A percentile compares a stretch with the other conserved stretches of the same genome.
phyloP scores from a whole-genome alignment of 1,140 invertebrate genomes.

The Brachionus manjavacas region DNA sequence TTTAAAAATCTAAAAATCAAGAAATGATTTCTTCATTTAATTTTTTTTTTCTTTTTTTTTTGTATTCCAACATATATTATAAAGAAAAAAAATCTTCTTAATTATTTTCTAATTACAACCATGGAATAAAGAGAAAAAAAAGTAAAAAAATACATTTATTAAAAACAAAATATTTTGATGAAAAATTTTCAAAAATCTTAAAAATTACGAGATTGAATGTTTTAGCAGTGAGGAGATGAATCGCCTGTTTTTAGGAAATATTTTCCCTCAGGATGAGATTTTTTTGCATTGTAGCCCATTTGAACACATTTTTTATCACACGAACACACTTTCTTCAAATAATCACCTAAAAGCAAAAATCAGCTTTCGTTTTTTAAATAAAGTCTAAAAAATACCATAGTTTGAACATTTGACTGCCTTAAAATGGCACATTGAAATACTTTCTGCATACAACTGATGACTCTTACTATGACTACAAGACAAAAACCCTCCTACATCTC shows the following conservation, averaged over 20 bases:
- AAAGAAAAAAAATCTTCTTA: no score
- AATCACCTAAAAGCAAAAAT: neutral
- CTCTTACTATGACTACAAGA: neutral
- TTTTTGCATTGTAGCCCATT: neutral
- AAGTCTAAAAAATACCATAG: neutral
- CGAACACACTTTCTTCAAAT: neutral
- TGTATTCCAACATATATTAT: no score
- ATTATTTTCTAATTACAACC: no score
- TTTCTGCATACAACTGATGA: neutral
- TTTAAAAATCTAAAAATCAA: no score
- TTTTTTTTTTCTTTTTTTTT: no score
- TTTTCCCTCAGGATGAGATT: neutral
- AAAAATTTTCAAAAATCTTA: no score
- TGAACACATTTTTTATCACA: neutral
- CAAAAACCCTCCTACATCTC: neutral
- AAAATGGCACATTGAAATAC: conserved; percentile 6
- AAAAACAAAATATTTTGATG: no score
- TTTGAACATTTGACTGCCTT: neutral
- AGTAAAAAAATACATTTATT: no score
- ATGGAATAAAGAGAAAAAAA: no score
- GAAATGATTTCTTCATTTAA: no score
- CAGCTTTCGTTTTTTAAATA: neutral
- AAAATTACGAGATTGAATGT: no score
- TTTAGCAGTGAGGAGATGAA: neutral
- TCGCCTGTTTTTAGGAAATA: neutral